These are phyloP conservation scores for Hepsetus odoe DNA, from an alignment of 2,113 vertebrate genomes.

Conservation along the genomic window DNA sequence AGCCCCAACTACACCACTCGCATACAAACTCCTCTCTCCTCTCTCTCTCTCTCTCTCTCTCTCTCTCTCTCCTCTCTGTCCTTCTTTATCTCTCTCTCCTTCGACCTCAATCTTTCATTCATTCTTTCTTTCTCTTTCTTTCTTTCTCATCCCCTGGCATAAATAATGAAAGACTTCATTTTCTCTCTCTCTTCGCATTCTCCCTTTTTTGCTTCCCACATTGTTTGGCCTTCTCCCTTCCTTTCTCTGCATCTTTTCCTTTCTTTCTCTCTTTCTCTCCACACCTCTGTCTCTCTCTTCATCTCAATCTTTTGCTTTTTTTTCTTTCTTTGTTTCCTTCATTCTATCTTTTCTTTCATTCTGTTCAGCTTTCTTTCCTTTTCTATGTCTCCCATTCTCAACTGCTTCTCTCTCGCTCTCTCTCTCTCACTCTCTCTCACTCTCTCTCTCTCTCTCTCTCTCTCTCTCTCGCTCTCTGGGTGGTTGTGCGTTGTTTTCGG, in stretches of 20 bases:
- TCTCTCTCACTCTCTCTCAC: too few relatives aligned
- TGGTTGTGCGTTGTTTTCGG: neutral
- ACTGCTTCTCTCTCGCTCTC: too few relatives aligned
- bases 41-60: neutral
- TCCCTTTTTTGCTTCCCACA: too few relatives aligned
- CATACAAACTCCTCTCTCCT: conserved; percentile 34
- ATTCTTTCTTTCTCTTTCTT: neutral
- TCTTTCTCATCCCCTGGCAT: neutral
- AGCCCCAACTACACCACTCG: conserved; percentile 15
- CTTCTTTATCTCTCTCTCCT: neutral
- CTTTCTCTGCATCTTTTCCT: too few relatives aligned
- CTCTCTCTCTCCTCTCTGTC: neutral
- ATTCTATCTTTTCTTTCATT: too few relatives aligned
- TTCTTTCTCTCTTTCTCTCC: neutral
- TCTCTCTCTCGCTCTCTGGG: neutral
- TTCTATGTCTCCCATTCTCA: too few relatives aligned
- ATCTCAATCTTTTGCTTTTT: neutral
- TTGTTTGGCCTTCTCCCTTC: too few relatives aligned
- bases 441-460: neutral
- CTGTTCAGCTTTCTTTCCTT: too few relatives aligned
- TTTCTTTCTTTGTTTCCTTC: neutral
- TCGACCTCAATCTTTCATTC: neutral
- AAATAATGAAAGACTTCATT: too few relatives aligned
- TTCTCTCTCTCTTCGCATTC: neutral
- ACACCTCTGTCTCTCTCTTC: neutral